Evolutionary conservation across 2,797 vertebrate genomes (phyloP).

Genomic region (Gymnocypris eckloni): DNA sequence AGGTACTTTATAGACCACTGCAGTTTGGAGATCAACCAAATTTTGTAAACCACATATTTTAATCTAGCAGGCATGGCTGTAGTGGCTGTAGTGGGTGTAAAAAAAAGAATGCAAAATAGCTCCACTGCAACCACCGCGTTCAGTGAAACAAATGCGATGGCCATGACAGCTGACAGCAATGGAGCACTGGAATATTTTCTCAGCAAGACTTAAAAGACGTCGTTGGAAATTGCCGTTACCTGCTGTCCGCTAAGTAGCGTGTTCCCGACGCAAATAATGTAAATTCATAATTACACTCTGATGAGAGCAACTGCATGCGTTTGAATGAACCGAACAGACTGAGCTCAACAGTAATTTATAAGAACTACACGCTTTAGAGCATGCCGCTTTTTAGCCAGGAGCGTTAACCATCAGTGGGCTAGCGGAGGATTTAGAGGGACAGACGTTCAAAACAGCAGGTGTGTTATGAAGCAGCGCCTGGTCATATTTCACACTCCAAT

Average conservation of each 20-base stretch:
- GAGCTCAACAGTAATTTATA: slow-evolving; percentile 31
- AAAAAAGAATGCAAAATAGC: slow-evolving; percentile 7
- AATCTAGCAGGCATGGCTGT: background rate
- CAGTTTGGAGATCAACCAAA: background rate
- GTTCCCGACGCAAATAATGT: background rate
- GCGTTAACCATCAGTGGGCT: slow-evolving; percentile 51
- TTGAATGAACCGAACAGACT: slow-evolving; percentile 28
- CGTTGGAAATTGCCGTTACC: background rate
- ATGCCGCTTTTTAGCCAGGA: slow-evolving; percentile 20
- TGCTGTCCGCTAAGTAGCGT: background rate
- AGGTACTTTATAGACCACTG: no score
- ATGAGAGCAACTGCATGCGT: background rate
- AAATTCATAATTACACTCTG: slow-evolving; percentile 17
- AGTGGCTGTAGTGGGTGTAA: background rate
- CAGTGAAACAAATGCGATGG: background rate
- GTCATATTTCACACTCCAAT: slow-evolving; percentile 70
- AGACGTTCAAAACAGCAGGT: slow-evolving; percentile 74
- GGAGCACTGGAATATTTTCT: slow-evolving; percentile 9
- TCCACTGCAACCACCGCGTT: background rate
- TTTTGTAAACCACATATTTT: slow-evolving; percentile 7
- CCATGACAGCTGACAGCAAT: background rate
- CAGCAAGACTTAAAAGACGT: slow-evolving; percentile 1
- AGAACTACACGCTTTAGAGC: slow-evolving; percentile 30
- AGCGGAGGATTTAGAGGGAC: slow-evolving; percentile 61
- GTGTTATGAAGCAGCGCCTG: slow-evolving; percentile 67